Percentiles rank a stretch among this genome's conserved stretches.
phyloP scores from a whole-genome alignment of 2,797 vertebrate genomes.

The Syngnathus rostellatus region DNA sequence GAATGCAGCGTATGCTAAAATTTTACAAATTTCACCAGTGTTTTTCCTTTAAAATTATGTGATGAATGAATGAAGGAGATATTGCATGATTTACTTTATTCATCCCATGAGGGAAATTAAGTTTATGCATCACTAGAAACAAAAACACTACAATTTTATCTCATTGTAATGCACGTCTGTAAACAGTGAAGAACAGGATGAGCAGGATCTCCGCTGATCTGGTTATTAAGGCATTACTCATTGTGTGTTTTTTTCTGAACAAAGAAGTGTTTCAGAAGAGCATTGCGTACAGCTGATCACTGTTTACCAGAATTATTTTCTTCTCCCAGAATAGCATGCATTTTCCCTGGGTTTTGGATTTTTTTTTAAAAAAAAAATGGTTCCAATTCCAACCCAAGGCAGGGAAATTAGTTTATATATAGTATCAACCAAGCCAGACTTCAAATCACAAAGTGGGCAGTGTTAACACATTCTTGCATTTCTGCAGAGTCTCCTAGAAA shows the following conservation, averaged over 20 bases:
- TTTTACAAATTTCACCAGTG: too few species aligned
- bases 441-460: conserved; percentile 58
- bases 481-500: conserved; percentile 57
- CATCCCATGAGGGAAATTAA: not conserved
- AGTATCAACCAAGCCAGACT: conserved; percentile 43
- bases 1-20: not conserved
- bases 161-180: not conserved
- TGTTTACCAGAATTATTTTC: not conserved
- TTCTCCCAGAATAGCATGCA: conserved; percentile 4
- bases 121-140: not conserved
- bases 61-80: not conserved
- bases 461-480: conserved; percentile 62
- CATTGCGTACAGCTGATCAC: conserved; percentile 9
- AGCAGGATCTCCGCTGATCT: not conserved
- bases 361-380: too few species aligned
- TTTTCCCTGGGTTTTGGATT: conserved; percentile 31
- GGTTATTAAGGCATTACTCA: not conserved
- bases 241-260: not conserved
- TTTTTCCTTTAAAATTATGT: not conserved
- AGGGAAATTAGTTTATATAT: conserved; percentile 44
- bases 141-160: not conserved
- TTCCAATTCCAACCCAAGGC: conserved; percentile 17
- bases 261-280: not conserved
- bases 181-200: not conserved
- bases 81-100: not conserved